Conservation (phyloP, 2,888 invertebrate species). For the Epinotia brunnichana region DNA sequence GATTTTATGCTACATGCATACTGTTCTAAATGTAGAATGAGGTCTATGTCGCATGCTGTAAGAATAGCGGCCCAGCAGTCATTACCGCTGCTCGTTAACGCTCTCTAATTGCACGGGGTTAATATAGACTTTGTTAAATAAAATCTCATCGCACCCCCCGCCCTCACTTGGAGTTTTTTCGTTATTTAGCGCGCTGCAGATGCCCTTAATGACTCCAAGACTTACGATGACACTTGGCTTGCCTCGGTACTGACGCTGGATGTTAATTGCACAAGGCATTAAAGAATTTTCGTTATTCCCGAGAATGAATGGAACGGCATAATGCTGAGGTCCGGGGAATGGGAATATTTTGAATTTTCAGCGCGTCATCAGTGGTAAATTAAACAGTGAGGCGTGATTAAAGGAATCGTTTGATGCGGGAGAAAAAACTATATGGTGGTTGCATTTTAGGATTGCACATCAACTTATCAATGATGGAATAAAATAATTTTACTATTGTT, state of each 20-base stretch:
- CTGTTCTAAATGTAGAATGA: too few relatives aligned
- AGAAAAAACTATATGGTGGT: background rate
- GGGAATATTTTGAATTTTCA: slow-evolving; percentile 54
- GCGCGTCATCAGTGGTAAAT: slow-evolving; percentile 10
- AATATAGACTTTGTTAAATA: slow-evolving; percentile 85
- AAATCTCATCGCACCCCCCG: slow-evolving; percentile 76
- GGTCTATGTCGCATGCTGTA: slow-evolving; percentile 47
- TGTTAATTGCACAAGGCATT: slow-evolving; percentile 81
- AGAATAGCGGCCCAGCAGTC: slow-evolving; percentile 74
- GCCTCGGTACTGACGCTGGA: slow-evolving; percentile 60
- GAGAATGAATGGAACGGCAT: slow-evolving; percentile 71
- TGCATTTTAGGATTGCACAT: background rate
- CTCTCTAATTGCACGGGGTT: slow-evolving; percentile 83
- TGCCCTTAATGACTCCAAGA: slow-evolving; percentile 83
- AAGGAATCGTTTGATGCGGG: background rate
- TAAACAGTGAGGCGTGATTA: slow-evolving; percentile 15
- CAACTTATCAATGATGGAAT: background rate
- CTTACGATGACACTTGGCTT: slow-evolving; percentile 83
- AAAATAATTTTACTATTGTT: background rate
- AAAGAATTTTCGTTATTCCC: slow-evolving; percentile 79
- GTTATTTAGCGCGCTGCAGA: slow-evolving; percentile 82
- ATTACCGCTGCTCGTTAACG: slow-evolving; percentile 82
- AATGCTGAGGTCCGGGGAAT: slow-evolving; percentile 56
- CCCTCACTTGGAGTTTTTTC: slow-evolving; percentile 66
- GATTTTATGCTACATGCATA: too few relatives aligned